Evolutionary conservation across 2,113 vertebrate genomes (phyloP).

Genomic region (Morone saxatilis): DNA sequence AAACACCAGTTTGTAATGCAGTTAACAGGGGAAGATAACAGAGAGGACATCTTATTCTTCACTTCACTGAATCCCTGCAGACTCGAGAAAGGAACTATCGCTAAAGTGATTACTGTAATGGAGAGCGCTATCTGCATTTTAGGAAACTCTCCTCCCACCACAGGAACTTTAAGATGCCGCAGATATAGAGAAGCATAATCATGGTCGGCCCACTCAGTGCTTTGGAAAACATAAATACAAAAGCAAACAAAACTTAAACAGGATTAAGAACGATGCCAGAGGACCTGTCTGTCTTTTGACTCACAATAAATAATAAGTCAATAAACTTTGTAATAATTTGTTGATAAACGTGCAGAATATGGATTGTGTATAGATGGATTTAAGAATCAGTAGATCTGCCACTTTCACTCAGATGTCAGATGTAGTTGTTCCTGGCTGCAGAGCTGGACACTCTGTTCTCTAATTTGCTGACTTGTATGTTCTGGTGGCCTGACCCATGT

Average conservation of each 20-base stretch:
- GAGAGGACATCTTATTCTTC: not conserved
- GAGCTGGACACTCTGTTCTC: slow-evolving; percentile 8
- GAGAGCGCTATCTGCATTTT: not conserved
- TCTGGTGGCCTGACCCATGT: slow-evolving; percentile 42
- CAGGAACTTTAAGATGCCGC: not conserved
- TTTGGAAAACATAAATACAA: no score
- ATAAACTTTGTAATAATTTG: not conserved
- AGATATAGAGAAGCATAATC: not conserved
- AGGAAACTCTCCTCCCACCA: not conserved
- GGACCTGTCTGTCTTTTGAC: no score
- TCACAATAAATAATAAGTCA: no score
- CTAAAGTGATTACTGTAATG: not conserved
- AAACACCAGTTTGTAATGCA: not conserved
- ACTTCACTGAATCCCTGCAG: not conserved
- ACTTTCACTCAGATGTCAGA: slow-evolving; percentile 14
- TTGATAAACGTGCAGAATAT: not conserved
- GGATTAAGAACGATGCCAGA: no score
- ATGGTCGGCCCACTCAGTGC: no score
- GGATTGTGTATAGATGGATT: no score
- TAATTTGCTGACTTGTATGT: slow-evolving; percentile 63
- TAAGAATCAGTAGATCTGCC: not conserved
- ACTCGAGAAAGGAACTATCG: not conserved
- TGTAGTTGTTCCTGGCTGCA: not conserved
- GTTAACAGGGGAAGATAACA: not conserved
- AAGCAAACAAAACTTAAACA: no score